A percentile compares a stretch with the other conserved stretches of the same genome.
Conservation (phyloP, 2,113 vertebrate genomes). For the Physeter macrocephalus region DNA sequence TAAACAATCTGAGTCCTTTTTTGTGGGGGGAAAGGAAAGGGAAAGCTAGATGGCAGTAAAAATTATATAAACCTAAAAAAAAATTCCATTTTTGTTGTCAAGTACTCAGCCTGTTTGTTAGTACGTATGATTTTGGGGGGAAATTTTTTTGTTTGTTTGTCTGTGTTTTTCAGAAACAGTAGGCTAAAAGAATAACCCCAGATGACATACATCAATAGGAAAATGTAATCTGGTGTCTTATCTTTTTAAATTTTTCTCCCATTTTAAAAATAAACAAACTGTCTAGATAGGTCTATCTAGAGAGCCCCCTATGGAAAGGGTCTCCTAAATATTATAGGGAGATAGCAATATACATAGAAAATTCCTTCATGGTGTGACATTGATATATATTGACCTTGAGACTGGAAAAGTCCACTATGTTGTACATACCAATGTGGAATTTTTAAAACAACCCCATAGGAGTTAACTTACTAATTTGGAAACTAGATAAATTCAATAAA, state of each 20-base stretch:
- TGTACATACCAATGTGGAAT: constrained; percentile 36
- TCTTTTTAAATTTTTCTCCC: constrained; percentile 37
- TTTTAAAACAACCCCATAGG: constrained; percentile 38
- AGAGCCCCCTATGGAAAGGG: not conserved
- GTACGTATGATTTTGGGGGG: not conserved
- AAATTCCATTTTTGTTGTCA: constrained; percentile 23
- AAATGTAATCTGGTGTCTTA: constrained; percentile 2
- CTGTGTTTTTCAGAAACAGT: not conserved
- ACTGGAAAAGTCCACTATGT: not conserved
- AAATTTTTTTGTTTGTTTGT: not conserved
- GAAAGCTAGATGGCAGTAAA: not conserved
- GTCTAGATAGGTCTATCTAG: not conserved
- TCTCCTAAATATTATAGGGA: not conserved
- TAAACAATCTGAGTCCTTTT: not conserved
- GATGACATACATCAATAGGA: not conserved
- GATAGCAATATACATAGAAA: not conserved
- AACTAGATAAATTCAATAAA: constrained; percentile 56
- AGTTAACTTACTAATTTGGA: constrained; percentile 63
- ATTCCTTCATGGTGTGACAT: not conserved
- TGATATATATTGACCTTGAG: constrained; percentile 34
- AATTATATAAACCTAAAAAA: not conserved
- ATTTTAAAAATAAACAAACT: constrained; percentile 5
- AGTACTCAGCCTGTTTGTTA: not conserved
- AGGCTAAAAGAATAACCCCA: not conserved
- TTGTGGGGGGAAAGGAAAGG: not conserved